Base-by-base conservation (phyloP, 2,113 vertebrate species). In the Sylvilagus bachmani region DNA sequence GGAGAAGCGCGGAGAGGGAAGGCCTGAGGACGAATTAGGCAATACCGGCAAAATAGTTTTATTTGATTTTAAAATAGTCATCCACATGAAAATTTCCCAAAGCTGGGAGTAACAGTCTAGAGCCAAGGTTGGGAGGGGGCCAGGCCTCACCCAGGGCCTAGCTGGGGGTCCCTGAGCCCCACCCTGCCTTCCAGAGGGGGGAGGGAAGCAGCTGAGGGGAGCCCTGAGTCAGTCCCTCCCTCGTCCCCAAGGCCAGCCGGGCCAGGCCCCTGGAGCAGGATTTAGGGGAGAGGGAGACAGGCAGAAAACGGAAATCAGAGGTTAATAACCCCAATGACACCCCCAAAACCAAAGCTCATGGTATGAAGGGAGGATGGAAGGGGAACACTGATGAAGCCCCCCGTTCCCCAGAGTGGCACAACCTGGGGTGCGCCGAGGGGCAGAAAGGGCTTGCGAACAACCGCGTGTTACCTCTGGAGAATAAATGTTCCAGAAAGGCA, bases 21-120 rank as follows among this genome's bases (percentile, higher is more conserved):
- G 22, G 62, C 38, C 83, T 89, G 61, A 89, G 90, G 91, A 64
- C 36, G 92, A 75, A 86, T 44, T 62, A 89, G 24, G 58, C 67
- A 73, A 66, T 98, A 99, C 91, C 98, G 98, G 99, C 99, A 99
- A 99, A 99, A 99, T 99, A 99, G 97, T 98, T 99, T 99, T 99
- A 99, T 98, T 98, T 98, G 97, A 95, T 98, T 99, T 99, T 99
- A 99, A 99, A 99, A 99, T 99, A 99, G 99, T 95, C 98, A 99
- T 99, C 93, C 97, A 98, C 99, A 99, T 98, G 98, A 98, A 99
- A 99, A 99, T 97, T 97, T 99, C 98, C 98, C 99, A 99, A 99
- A 99, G 97, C 98, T 98, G 97, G 98, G 98, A 97, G 98, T 99
- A 99, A 99, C 99, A 99, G 99, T 99, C 98, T 99, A 98, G 98